These are phyloP conservation scores for Tamandua tetradactyla DNA, from an alignment of 2,797 vertebrate genomes.

Conservation along the genomic window DNA sequence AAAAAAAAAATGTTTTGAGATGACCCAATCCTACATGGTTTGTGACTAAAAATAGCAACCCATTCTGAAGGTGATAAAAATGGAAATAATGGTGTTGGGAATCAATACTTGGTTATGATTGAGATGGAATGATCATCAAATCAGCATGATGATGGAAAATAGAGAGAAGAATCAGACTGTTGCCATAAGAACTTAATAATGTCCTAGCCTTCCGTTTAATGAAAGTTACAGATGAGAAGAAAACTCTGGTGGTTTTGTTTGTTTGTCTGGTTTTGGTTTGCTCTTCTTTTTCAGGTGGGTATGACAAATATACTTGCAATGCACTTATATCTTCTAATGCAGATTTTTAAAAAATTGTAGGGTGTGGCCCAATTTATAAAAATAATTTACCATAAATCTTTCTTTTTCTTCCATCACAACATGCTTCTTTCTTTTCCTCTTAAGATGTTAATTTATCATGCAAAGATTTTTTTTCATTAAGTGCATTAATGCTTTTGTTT, in stretches of 20 bases:
- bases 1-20: constrained; percentile 32
- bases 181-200: constrained; percentile 68
- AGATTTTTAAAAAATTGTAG: constrained; percentile 94
- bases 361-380: constrained; percentile 85
- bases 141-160: constrained; percentile 19
- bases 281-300: constrained; percentile 47
- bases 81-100: constrained; percentile 44
- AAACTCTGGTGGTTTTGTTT: constrained; percentile 85
- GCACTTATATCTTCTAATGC: constrained; percentile 87
- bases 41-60: constrained; percentile 59
- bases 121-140: no score
- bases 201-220: constrained; percentile 45
- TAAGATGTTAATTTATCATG: constrained; percentile 93
- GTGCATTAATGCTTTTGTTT: constrained; percentile 88
- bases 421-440: constrained; percentile 89
- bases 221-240: constrained; percentile 77
- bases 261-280: constrained; percentile 28
- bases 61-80: constrained; percentile 42
- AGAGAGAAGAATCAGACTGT: constrained; percentile 46
- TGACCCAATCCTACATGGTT: constrained; percentile 29
- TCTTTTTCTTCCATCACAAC: constrained; percentile 86
- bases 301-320: constrained; percentile 79
- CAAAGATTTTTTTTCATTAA: constrained; percentile 85
- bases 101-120: constrained; percentile 56
- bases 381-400: constrained; percentile 85